Percentiles rank a stretch among this genome's conserved stretches.
These are phyloP conservation scores for Setophaga coronata DNA, from an alignment of 2,113 vertebrate genomes.

Conservation along the genomic window DNA sequence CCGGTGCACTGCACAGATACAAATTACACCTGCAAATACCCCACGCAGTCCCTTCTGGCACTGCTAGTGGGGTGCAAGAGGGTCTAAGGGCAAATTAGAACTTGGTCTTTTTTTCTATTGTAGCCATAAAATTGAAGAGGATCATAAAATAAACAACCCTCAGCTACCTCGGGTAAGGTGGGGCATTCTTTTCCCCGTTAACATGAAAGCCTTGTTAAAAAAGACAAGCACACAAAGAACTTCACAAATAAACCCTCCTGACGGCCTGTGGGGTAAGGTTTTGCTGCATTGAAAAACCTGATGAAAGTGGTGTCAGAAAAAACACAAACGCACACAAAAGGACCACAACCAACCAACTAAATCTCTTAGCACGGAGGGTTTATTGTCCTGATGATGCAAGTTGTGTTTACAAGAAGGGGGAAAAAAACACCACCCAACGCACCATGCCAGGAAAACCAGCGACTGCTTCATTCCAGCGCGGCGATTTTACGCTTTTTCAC, in stretches of 20 bases:
- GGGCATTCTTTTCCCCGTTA: not conserved
- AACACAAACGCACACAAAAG: not conserved
- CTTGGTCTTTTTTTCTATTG: not conserved
- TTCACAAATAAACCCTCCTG: conserved; percentile 6
- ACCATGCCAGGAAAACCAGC: not conserved
- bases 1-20: not conserved
- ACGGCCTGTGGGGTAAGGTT: not conserved
- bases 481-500: not conserved
- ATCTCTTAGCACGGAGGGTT: not conserved
- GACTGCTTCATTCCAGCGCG: not conserved
- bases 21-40: not conserved
- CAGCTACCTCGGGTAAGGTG: conserved; percentile 1
- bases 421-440: not conserved
- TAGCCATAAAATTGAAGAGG: not conserved
- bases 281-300: conserved; percentile 22
- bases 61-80: not conserved
- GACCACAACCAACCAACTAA: not conserved
- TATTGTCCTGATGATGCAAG: conserved; percentile 22
- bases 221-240: conserved; percentile 47
- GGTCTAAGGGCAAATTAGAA: conserved; percentile 7
- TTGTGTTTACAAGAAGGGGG: not conserved
- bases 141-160: not conserved
- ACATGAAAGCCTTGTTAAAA: conserved; percentile 25
- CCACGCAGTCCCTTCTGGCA: not conserved
- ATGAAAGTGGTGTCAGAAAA: conserved; percentile 14